Percentiles rank a stretch among this genome's conserved stretches.
Evolutionary conservation across 2,888 invertebrate genomes (phyloP).

Genomic region (Scaeva pyrastri): DNA sequence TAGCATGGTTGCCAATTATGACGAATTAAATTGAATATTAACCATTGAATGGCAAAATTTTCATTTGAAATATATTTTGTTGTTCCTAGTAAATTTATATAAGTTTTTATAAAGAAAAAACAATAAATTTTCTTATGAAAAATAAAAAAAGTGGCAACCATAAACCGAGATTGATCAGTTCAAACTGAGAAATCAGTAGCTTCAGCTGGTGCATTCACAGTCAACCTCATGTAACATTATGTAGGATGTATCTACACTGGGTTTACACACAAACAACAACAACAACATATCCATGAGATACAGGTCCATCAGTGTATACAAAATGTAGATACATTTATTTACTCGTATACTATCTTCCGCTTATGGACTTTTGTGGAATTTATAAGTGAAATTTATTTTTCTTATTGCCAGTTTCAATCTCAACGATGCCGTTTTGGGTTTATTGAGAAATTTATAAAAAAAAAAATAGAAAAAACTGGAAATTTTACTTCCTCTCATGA

Average conservation of each 20-base stretch:
- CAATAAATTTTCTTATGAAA: no score
- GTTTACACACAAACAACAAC: no score
- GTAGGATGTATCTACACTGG: neutral
- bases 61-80: no score
- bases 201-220: neutral
- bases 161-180: neutral
- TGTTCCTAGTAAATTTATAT: no score
- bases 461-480: neutral
- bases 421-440: neutral
- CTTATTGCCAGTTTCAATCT: neutral
- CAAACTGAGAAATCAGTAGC: neutral
- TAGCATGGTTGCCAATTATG: neutral
- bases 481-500: neutral
- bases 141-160: neutral
- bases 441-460: neutral
- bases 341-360: neutral
- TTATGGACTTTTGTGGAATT: conserved; percentile 45
- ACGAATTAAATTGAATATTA: no score
- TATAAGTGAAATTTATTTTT: conserved; percentile 59
- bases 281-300: no score
- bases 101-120: no score
- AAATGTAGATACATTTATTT: neutral
- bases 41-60: no score
- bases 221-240: neutral
- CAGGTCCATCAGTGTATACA: neutral